Evolutionary conservation across 2,113 vertebrate genomes (phyloP).

Genomic region (Phodopus roborovskii): DNA sequence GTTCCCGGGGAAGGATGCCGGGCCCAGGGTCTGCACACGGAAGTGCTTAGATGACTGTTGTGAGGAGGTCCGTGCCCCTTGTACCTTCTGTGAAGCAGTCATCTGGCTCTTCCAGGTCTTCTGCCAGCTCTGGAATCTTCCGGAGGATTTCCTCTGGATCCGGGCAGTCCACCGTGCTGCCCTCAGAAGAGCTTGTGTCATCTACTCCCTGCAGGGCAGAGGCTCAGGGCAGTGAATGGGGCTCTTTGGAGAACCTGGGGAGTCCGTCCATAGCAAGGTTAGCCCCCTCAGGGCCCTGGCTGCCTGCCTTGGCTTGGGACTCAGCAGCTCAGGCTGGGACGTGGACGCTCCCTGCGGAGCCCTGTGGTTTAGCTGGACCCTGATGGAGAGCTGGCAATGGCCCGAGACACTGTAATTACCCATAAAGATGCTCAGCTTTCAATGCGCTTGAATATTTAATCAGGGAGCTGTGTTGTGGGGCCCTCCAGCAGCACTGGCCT

Average conservation of each 20-base stretch:
- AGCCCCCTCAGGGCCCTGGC: not conserved
- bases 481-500: constrained; percentile 35
- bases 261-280: not conserved
- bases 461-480: constrained; percentile 28
- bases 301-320: too few species aligned
- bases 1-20: not conserved
- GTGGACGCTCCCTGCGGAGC: not conserved
- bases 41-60: accelerated
- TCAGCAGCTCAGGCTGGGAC: not conserved
- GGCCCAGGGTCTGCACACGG: not conserved
- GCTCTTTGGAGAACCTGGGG: not conserved
- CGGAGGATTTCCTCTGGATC: constrained; percentile 91
- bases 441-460: constrained; percentile 76
- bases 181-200: constrained; percentile 91
- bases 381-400: constrained; percentile 57
- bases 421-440: constrained; percentile 58
- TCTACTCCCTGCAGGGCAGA: constrained; percentile 80
- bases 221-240: not conserved
- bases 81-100: constrained; percentile 95
- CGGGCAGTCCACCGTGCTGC: constrained; percentile 94
- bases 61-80: not conserved
- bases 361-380: constrained; percentile 17
- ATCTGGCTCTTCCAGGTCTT: constrained; percentile 91
- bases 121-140: constrained; percentile 88
- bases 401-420: constrained; percentile 70